phyloP scores from a whole-genome alignment of 2,888 invertebrate genomes.

The Heliconius sara region DNA sequence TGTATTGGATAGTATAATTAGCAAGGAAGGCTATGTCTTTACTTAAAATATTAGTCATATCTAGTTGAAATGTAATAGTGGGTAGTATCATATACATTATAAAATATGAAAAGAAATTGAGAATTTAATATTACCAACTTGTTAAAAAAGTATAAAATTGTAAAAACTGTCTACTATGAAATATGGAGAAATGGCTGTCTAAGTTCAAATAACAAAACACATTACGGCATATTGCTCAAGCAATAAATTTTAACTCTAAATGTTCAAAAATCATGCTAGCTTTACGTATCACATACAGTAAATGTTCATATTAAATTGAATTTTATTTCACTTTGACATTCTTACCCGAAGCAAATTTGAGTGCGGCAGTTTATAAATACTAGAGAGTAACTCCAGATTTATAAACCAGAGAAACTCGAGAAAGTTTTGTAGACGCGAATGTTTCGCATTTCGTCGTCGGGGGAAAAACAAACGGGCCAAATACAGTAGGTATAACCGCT shows the following conservation, averaged over 20 bases:
- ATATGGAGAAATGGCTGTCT: background rate
- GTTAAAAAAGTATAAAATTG: background rate
- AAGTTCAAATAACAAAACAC: constrained; percentile 1
- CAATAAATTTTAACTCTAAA: constrained; percentile 4
- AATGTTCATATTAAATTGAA: constrained; percentile 11
- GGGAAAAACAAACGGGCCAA: constrained; percentile 51
- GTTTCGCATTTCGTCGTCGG: constrained; percentile 46
- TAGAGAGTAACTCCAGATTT: constrained; percentile 28
- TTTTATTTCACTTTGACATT: constrained; percentile 27
- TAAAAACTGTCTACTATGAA: background rate
- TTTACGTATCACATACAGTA: background rate
- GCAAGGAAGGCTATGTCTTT: no score
- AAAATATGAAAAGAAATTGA: background rate
- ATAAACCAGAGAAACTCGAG: constrained; percentile 34
- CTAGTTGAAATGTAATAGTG: no score
- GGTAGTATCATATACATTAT: no score
- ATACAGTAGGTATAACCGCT: constrained; percentile 57
- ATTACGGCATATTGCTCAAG: background rate
- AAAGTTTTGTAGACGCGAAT: constrained; percentile 40
- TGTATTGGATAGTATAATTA: no score
- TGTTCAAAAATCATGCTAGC: background rate
- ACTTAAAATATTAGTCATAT: no score
- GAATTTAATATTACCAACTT: background rate
- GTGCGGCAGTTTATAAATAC: constrained; percentile 29
- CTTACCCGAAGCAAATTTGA: constrained; percentile 12